A percentile compares a stretch with the other conserved stretches of the same genome.
phyloP scores from a whole-genome alignment of 2,888 invertebrate genomes.

The Euclidia mi region DNA sequence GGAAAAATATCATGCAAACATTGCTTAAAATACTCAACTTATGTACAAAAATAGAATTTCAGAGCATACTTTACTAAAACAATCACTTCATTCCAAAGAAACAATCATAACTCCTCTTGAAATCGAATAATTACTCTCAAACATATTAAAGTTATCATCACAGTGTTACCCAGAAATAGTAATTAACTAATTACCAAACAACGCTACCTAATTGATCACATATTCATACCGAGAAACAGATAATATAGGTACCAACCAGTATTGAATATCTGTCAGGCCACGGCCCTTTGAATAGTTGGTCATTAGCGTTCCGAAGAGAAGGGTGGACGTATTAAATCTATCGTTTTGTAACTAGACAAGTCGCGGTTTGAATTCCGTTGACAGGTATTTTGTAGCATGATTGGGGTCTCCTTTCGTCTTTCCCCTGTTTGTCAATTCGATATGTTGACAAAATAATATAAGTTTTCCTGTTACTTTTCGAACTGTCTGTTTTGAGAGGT shows the following conservation, averaged over 20 bases:
- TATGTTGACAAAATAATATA: conserved; percentile 5
- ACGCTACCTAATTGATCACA: too few relatives aligned
- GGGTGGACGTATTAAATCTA: conserved; percentile 44
- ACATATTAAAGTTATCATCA: too few relatives aligned
- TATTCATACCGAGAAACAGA: too few relatives aligned
- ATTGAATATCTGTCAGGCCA: background rate
- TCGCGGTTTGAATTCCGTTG: conserved; percentile 38
- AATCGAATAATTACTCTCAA: too few relatives aligned
- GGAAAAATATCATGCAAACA: too few relatives aligned
- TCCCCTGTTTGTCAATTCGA: conserved; percentile 8
- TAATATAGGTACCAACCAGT: background rate
- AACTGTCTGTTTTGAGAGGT: background rate
- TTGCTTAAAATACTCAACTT: too few relatives aligned
- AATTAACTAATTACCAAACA: too few relatives aligned
- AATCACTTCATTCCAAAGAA: too few relatives aligned
- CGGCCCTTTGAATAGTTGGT: conserved; percentile 1
- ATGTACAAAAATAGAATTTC: too few relatives aligned
- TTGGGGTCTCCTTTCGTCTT: conserved; percentile 41
- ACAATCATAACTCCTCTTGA: too few relatives aligned
- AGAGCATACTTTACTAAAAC: too few relatives aligned
- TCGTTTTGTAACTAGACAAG: conserved; percentile 49
- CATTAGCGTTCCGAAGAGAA: conserved; percentile 10
- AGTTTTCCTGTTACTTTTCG: conserved; percentile 1
- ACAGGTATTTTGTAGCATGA: conserved; percentile 54
- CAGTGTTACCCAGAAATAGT: too few relatives aligned